Conservation (phyloP, 2,797 vertebrate species). For the Myotis planiceps region DNA sequence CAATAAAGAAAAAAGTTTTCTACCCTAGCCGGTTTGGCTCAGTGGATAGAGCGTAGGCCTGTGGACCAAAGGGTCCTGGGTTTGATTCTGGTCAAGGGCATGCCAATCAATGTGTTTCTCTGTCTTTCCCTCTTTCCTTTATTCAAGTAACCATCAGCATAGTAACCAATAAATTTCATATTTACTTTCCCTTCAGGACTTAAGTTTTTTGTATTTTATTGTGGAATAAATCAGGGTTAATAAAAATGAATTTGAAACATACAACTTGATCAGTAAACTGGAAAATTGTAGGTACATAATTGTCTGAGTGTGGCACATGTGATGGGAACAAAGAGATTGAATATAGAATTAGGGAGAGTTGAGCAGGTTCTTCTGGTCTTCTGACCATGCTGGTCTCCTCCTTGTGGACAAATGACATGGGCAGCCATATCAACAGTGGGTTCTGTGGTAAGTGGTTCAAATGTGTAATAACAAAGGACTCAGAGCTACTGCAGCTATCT, state of each 20-base stretch:
- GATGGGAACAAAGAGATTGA: neutral
- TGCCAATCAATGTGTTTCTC: too few species aligned
- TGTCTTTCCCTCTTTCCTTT: neutral
- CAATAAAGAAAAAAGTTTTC: neutral
- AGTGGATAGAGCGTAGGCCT: too few species aligned
- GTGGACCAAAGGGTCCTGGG: too few species aligned
- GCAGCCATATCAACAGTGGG: neutral
- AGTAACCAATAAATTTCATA: neutral
- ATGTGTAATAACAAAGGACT: neutral
- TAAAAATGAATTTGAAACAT: constrained; percentile 5
- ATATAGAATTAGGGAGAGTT: neutral
- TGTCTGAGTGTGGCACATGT: neutral
- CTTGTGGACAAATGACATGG: neutral
- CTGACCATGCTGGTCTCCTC: neutral
- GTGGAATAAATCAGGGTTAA: neutral
- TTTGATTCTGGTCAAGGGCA: too few species aligned
- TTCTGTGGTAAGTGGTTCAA: neutral
- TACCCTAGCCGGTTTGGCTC: too few species aligned
- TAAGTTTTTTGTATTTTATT: neutral
- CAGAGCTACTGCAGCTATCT: neutral
- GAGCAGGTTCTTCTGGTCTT: neutral
- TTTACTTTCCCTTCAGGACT: constrained; percentile 17
- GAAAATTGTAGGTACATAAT: neutral
- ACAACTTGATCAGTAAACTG: neutral
- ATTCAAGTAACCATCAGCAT: neutral